Evolutionary conservation across 2,113 vertebrate genomes (phyloP), one percentile per base, ranked within the genome.

Genomic region (Plectropomus leopardus): DNA sequence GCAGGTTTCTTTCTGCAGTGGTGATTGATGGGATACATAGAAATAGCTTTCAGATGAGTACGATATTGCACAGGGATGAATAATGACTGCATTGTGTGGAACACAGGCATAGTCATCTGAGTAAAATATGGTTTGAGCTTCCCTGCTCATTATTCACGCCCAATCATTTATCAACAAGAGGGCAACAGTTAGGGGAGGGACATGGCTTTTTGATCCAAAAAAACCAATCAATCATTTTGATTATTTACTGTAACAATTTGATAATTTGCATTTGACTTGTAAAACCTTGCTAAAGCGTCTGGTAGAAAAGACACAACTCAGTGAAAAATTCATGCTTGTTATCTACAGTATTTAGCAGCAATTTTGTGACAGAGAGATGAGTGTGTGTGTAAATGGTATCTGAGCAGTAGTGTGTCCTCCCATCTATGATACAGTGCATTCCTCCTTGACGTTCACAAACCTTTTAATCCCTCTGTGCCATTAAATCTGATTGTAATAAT

Each of bases 401-500:
- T 65, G 34, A 24, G 47, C 24, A 44, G 30, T 11, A 44, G 45
- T 21, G 28, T 77, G 42, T 76, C 40, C 48, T 72, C 47, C 54
- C 5, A 0, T 58, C 11, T 44, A 11, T 34, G 63, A 70, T 36
- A 48, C 59, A 73, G 36, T 11, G 4, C 51, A 74, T 58, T 67
- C 53, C 51, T 26, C 16, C 45, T 10, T 60, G 51, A 48, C 17
- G 42, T 76, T 68, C 30, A 80, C 47, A 57, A 73, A 81, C 34
- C 50, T 30, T 51, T 73, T 72, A 72, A 74, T 75, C 77, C 17
- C 36, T 60, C 17, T 61, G 16, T 74, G 19, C 55, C 67, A 4
- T 82, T 82, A 74, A 65, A 66, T 82, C 30, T 84, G 74, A 86
- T 82, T 87, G 24, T 57, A 81, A 86, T 53, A 28, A 58, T 26